Evolutionary conservation across 2,888 invertebrate species (phyloP).

Genomic region (Himalopsyche anomala): DNA sequence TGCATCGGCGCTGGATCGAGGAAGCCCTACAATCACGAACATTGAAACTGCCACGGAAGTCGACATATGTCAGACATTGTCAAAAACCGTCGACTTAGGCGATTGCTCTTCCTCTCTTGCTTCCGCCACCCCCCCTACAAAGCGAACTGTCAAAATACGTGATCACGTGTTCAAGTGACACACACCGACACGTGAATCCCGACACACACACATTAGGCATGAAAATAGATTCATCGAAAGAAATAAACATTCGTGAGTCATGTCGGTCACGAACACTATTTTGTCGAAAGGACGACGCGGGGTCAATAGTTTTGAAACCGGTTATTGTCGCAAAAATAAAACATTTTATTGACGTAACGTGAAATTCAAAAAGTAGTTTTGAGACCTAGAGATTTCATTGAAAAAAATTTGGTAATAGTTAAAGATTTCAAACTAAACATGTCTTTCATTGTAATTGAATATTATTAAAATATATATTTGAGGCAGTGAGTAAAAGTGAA

Average conservation of each 20-base stretch:
- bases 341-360: no score
- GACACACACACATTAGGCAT: neutral
- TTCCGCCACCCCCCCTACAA: slow-evolving; percentile 14
- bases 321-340: neutral
- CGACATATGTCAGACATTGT: neutral
- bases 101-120: neutral
- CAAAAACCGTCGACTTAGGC: slow-evolving; percentile 23
- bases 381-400: no score
- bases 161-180: slow-evolving; percentile 16
- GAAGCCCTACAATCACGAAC: neutral
- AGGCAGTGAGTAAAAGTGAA: no score
- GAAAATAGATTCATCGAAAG: slow-evolving; percentile 20
- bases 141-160: slow-evolving; percentile 31
- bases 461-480: no score
- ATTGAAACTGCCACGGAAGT: neutral
- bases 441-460: no score
- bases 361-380: no score
- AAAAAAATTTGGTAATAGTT: no score
- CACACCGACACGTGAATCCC: slow-evolving; percentile 14
- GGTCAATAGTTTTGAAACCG: neutral
- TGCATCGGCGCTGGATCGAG: neutral
- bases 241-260: slow-evolving; percentile 43
- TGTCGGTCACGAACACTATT: slow-evolving; percentile 40
- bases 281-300: slow-evolving; percentile 14
- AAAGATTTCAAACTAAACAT: no score